Base-by-base conservation (phyloP, 2,797 vertebrate genomes). In the Acipenser ruthenus region DNA sequence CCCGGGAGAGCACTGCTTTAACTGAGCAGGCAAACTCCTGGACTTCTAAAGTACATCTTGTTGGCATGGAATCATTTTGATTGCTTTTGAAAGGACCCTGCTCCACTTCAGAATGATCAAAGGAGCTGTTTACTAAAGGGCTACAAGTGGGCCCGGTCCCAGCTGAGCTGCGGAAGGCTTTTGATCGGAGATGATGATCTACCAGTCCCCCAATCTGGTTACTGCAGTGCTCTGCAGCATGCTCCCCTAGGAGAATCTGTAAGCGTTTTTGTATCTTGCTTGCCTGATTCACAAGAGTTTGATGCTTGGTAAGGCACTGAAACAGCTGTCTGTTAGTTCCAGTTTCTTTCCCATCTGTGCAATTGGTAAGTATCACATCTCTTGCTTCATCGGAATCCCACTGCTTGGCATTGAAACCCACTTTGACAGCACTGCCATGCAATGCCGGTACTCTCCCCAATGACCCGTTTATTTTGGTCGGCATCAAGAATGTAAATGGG, bases 141-240 rank as follows among this genome's bases (percentile, higher is more conserved):
- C 50, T 9, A 55, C 51, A 18, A 60, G n/a, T 51, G 62, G 6
- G 68, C 37, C 37, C 37, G 37, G 37, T 37, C 37, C 37, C 37
- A 37, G 37, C 37, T 37, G 37, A 37, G 37, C 37, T 37, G 37
- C 37, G 37, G 37, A 37, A 37, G 4, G 37, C 37, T 37, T 37
- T 37, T 37, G 37, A 37, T 37, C 4, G 37, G 37, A 84, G 70
- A 10, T 87, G 83, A 70, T 81, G 82, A 68, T 77, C 88, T 73
- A 83, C 66, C 11, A 95, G 88, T 69, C 84, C 88, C 70, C 91
- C 85, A 82, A 96, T 86, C 77, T 96, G 92, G 66, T 89, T 85
- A 75, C 73, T 84, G 79, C 89, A 93, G 82, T 93, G 93, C 23
- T 80, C 84, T 74, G 84, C 70, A 64, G 90, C 82, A 5, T 93